phyloP scores from a whole-genome alignment of 2,888 invertebrate species.

The Luperina testacea region DNA sequence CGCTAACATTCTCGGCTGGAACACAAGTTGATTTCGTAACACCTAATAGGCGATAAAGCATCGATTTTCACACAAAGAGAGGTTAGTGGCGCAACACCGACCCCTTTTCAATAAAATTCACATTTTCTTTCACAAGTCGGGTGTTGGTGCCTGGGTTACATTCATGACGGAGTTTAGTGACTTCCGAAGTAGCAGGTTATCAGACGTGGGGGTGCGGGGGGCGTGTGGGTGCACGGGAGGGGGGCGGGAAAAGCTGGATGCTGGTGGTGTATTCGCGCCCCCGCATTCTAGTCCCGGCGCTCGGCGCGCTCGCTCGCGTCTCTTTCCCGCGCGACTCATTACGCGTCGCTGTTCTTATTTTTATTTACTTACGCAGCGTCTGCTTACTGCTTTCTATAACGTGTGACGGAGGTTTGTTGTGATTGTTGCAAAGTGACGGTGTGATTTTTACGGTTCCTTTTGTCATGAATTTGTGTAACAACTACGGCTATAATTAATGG shows the following conservation, averaged over 20 bases:
- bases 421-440: slow-evolving; percentile 81
- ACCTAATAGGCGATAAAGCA: slow-evolving; percentile 79
- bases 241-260: slow-evolving; percentile 82
- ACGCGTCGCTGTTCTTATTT: slow-evolving; percentile 79
- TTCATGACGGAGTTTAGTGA: slow-evolving; percentile 89
- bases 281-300: slow-evolving; percentile 85
- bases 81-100: slow-evolving; percentile 79
- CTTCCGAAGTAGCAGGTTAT: slow-evolving; percentile 90
- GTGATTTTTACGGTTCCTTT: slow-evolving; percentile 83
- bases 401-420: slow-evolving; percentile 85
- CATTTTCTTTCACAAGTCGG: slow-evolving; percentile 86
- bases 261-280: slow-evolving; percentile 81
- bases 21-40: slow-evolving; percentile 77
- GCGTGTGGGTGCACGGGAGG: slow-evolving; percentile 68
- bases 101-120: slow-evolving; percentile 88
- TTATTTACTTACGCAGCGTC: slow-evolving; percentile 73
- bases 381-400: slow-evolving; percentile 68
- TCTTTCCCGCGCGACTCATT: slow-evolving; percentile 72
- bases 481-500: slow-evolving; percentile 11
- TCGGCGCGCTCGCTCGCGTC: slow-evolving; percentile 82
- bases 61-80: slow-evolving; percentile 82
- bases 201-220: slow-evolving; percentile 79
- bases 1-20: slow-evolving; percentile 64
- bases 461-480: slow-evolving; percentile 36
- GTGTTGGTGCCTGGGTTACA: slow-evolving; percentile 85